Evolutionary conservation across 2,797 vertebrate species (phyloP), one percentile per base, ranked within the genome.

Genomic region (Acanthis flammea): DNA sequence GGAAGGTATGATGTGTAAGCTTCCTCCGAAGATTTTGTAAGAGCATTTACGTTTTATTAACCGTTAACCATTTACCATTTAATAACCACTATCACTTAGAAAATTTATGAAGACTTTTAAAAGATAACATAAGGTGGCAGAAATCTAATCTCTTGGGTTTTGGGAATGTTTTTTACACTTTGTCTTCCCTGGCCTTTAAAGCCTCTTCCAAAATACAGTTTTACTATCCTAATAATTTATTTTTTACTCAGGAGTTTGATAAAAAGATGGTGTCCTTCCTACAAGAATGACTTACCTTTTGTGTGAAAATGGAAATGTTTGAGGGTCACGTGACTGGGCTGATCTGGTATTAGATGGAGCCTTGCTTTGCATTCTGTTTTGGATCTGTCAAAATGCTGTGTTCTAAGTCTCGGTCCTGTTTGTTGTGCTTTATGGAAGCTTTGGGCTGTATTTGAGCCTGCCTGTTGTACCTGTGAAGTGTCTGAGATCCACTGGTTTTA

Each of bases 1-100:
- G 99, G 99, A 99, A 99, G 99, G 99, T 99, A 99, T 13, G 77
- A 66, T 60, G 10, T 72, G 67, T 68, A 61, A 75, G 13, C 41
- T 77, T 80, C 41, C 37, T 35, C 53, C 41, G 19, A 65, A 74
- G 51, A 21, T 47, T 55, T 70, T 60, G 51, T 44, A 48, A 71
- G 39, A 39, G 9, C 15, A 8, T 74, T 80, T 35, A 27, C 2
- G 0, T 92, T 80, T 60, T 65, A 68, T 23, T 77, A 86, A 61
- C 21, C 18, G 41, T 45, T 27, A 25, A 30, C 17, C 24, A 30
- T 58, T 87, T 35, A n/a, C 17, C 24, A 41, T 54, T 47, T 67
- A 74, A 33, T 57, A 44, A 57, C 44, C 3, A 2, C 33, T 67
- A 35, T 35, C 10, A 19, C 4, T 77, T 88, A 67, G 5, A 7